Base-by-base conservation (phyloP, 2,797 vertebrate species). In the Lindbergichthys nudifrons region DNA sequence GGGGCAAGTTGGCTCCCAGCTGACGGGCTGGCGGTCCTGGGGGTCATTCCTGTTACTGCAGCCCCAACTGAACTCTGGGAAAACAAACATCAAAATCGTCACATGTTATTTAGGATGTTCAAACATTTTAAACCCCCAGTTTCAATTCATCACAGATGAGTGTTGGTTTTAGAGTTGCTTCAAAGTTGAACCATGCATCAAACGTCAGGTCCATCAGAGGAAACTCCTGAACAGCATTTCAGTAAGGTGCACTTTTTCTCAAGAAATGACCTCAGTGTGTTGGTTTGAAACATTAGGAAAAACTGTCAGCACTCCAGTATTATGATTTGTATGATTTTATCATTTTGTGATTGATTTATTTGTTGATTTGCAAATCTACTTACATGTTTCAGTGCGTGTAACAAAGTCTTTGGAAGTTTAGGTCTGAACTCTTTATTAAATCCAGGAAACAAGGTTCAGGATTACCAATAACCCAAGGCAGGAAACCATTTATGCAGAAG, bases 1-100 rank as follows among this genome's bases (percentile, higher is more conserved):
- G 96, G 94, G 73, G 96, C 94, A 85, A 96, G 94, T 64, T 96
- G 91, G 81, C 96, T 91, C 15, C 92, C 94, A 41, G 95, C 81
- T 66, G 96, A 87, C 89, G 95, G 96, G 74, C 93, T 95, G 75
- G 94, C 93, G 0, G 95, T 89, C 71, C 96, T 95, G 81, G 96
- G 95, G 86, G 94, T 90, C 54, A 96, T 91, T 89, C 94, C 96
- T 51, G 95, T 93, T 88, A 96, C 94, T 61, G 95, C 87, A 36
- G 95, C 88, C 79, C 95, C 96, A 43, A 96, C 74, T 0, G 97
- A 91, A 75, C 87, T 89, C 93, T 94, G 53, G 10, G 32, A 64
- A 62, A 7, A 73, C 36, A 73, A 14, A 70, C 19, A 58, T 53
- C 18, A 50, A 32, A 19, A 50, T 18, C 8, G 48, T 43, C 10